Base-by-base conservation (phyloP, 2,113 vertebrate genomes). In the Siniperca knerii region DNA sequence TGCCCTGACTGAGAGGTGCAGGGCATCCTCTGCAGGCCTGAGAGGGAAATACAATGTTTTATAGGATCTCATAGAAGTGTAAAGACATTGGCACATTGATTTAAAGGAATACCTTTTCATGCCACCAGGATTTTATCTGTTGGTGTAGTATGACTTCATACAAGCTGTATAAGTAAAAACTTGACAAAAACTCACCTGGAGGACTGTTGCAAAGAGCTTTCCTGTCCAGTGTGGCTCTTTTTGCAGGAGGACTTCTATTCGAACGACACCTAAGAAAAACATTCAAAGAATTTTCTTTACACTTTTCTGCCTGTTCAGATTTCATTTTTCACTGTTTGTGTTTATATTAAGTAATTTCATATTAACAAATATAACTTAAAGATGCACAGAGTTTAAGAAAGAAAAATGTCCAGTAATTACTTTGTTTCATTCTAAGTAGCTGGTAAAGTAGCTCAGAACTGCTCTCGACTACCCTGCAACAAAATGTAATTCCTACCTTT, bases 11-110 rank as follows among this genome's bases (percentile, higher is more conserved):
- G 82, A 64, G 79, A 87, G 81, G 85, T 55, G 68, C 77, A 90
- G 68, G 81, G 90, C 81, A 76, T 85, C 92, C 87, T 94, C 90
- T 93, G 86, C 79, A 91, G 92, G 92, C 62, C 94, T 94, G 55
- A 64, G 1, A 42, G 57, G 75, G 87, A 90, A 93, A 89, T 83
- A 69, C 89, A 93, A 6, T 58, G 40, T 62, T 76, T 46, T 70
- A 54, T 40, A 7, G 0, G 42, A 12, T 50, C 20, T 44, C 10
- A 29, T 6, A 1, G 8, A 1, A 35, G 40, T 44, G 8, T 21
- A 4, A 23, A 6, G 23, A n/a, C n/a, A 42, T 4, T 73, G n/a
- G 12, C 7, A n/a, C 6, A 8, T 21, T 35, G 9, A 21, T 52
- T 20, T 15, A 12, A 37, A 61, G 29, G 35, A 44, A 33, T 33